Conservation (phyloP, 1,140 invertebrate species). For the Pomacea maculata region DNA sequence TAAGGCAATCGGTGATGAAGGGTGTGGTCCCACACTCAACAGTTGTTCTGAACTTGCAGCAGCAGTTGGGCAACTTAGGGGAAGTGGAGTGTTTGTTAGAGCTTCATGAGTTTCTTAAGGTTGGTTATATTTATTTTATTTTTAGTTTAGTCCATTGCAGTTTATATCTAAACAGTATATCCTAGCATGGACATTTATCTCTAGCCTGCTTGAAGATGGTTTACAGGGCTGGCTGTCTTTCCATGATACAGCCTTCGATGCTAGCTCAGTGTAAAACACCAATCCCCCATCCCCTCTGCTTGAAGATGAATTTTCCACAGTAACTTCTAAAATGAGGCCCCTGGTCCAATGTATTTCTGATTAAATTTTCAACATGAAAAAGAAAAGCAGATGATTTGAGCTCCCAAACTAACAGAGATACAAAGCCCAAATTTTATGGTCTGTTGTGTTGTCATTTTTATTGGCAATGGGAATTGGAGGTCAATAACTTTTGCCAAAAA, state of each 20-base stretch:
- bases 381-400: too few species aligned
- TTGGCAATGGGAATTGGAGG: too few species aligned
- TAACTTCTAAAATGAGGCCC: too few species aligned
- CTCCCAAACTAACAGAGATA: too few species aligned
- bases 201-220: not conserved
- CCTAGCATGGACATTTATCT: not conserved
- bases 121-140: not conserved
- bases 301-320: too few species aligned
- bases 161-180: not conserved
- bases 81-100: conserved; percentile 21
- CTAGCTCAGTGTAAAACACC: too few species aligned
- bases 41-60: conserved; percentile 30
- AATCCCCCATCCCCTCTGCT: too few species aligned
- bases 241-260: not conserved
- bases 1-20: conserved; percentile 15
- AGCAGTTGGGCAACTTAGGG: conserved; percentile 13
- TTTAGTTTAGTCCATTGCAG: not conserved
- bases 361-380: too few species aligned
- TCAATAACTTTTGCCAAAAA: too few species aligned
- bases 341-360: too few species aligned
- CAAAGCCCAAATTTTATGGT: too few species aligned
- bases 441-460: too few species aligned
- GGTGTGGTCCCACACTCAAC: conserved; percentile 24
- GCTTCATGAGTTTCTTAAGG: conserved; percentile 16
- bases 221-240: not conserved